Evolutionary conservation across 2,888 invertebrate genomes (phyloP), one percentile per base, ranked within the genome.

Genomic region (Melangyna quadrimaculata): DNA sequence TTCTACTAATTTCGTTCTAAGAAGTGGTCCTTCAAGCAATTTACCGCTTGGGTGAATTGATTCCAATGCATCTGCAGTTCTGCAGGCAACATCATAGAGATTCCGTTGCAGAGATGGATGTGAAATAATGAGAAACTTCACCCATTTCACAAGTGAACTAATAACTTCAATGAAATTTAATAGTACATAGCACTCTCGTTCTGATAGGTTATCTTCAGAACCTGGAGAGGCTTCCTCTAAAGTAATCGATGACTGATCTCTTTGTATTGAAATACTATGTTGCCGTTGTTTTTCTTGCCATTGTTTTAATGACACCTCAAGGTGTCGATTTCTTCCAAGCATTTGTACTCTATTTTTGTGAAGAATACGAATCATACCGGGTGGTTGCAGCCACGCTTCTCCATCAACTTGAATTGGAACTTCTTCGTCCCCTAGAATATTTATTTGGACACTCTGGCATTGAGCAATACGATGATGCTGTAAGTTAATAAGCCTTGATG

Each of bases 271-370:
- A 55, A 92, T 91, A 80, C 93, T 93, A 40, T 93, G 93, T 92
- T 94, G 94, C 14, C 94, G 93, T 90, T 96, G 96, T 89, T 97
- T 97, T 89, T 97, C 97, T 89, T 97, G 96, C 97, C 97, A 97
- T 0, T 95, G 94, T 91, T 96, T 96, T 78, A 99, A 93, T 10
- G 98, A 98, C 72, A 96, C 97, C 92, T 99, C 98, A 88, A 99
- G 93, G 7, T 96, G 95, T 88, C 98, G 94, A 91, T 98, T 98
- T 80, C 98, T 94, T 90, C 97, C 97, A 27, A 99, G 93, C 97
- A 99, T 98, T 93, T 98, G 98, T 91, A 98, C 98, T 71, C 98
- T 94, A 93, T 99, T 99, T 93, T 99, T 99, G 92, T 99, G 99
- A 88, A 98, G 95, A 88, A 99, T 98, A 74, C 98, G 94, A 88